Base-by-base conservation (phyloP, 2,888 invertebrate genomes). In the Lithophane leautieri region DNA sequence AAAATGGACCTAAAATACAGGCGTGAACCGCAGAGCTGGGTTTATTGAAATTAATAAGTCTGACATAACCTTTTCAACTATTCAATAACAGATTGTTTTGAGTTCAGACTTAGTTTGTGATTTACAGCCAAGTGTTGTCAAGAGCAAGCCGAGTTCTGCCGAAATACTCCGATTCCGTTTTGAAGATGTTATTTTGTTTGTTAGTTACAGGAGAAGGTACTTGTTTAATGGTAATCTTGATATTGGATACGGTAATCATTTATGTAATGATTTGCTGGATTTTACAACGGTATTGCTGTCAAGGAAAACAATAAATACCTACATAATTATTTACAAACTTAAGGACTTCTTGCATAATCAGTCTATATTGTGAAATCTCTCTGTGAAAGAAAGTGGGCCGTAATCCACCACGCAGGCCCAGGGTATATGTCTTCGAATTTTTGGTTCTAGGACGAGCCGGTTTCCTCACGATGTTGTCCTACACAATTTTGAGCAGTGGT, bases 11-110 rank as follows among this genome's bases (percentile, higher is more conserved):
- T 56, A 1, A 47, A 80, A 62, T 71, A 69, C 16, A 50, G 68
- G 25, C 68, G 6, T 54, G 34, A 69, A 70, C 73, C 72, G 28
- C 68, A 77, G 72, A 19, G 11, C 56, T 42, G 16, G 14, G 65
- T 19, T 60, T 75, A 78, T 70, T 65, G 22, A 78, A 79, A 76
- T 76, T 63, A 78, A 63, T 73, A 76, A 81, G 72, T 63, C 70
- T 62, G 61, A 25, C 63, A 11, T n/a, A 81, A 76, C 77, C 78
- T 78, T 83, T 83, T 81, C 67, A 86, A 82, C 75, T 81, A 80
- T 82, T 88, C 87, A 87, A 88, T 84, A 85, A 79, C 87, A 88
- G 87, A 88, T 82, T 87, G 89, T 88, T 88, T 81, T 74, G 82
- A 83, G 76, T 79, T 86, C 25, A 52, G 70, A 44, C 65, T 73